Conservation (phyloP, 2,113 vertebrate species). For the Sprattus sprattus region DNA sequence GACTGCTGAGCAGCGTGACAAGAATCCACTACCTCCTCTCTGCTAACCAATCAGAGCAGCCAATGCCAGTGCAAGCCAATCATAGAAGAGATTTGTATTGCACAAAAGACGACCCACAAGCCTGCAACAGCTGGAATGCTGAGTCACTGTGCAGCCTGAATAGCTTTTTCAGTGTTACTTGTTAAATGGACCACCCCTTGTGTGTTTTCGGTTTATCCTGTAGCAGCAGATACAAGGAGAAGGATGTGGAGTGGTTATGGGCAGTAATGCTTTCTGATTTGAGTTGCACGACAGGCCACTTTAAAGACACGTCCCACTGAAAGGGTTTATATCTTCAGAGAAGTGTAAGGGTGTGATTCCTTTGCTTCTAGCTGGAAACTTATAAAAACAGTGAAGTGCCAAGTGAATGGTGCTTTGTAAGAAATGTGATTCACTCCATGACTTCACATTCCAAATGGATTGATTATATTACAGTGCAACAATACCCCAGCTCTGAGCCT, state of each 20-base stretch:
- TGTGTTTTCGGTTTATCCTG: not conserved
- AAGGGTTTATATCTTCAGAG: no score
- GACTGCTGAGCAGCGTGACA: not conserved
- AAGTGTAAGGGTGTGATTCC: no score
- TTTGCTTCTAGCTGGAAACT: no score
- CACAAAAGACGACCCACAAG: not conserved
- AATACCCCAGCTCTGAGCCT: no score
- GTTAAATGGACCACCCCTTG: not conserved
- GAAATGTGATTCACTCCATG: no score
- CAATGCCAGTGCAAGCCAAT: not conserved
- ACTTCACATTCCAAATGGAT: no score
- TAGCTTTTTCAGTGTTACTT: not conserved
- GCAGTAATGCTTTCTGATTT: not conserved
- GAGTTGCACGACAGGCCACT: no score
- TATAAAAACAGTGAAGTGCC: no score
- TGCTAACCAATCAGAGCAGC: constrained; percentile 20
- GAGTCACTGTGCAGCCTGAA: constrained; percentile 27
- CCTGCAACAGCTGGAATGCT: constrained; percentile 14
- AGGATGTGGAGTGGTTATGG: not conserved
- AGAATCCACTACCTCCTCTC: constrained; percentile 20
- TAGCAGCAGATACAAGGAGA: not conserved
- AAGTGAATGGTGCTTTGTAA: no score
- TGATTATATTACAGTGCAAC: no score
- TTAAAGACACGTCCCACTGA: no score
- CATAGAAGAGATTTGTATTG: not conserved